Evolutionary conservation across 2,888 invertebrate species (phyloP).

Genomic region (Quadroppia sp.): DNA sequence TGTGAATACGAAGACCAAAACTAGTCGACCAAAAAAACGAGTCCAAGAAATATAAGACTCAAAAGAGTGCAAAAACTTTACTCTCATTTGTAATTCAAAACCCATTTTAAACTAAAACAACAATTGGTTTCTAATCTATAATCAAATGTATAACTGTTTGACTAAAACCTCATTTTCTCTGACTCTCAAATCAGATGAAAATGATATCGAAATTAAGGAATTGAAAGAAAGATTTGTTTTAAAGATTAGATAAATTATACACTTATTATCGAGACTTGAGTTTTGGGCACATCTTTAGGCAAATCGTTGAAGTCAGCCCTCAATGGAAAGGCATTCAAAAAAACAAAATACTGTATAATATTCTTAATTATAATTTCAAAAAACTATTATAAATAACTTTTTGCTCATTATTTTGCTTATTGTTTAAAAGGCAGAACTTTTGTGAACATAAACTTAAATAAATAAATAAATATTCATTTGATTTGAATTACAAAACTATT

Average conservation of each 20-base stretch:
- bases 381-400: not conserved
- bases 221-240: not conserved
- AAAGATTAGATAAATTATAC: not conserved
- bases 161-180: too few species aligned
- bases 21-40: too few species aligned
- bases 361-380: too few species aligned
- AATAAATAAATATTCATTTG: not conserved
- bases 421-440: not conserved
- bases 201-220: not conserved
- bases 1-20: too few species aligned
- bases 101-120: not conserved
- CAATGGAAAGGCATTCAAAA: not conserved
- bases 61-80: too few species aligned
- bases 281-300: not conserved
- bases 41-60: too few species aligned
- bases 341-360: too few species aligned
- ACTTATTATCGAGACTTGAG: not conserved
- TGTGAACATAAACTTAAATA: not conserved
- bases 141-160: not conserved
- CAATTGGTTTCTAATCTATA: not conserved
- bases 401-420: not conserved
- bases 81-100: too few species aligned
- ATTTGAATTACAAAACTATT: not conserved
- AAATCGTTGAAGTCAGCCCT: not conserved
- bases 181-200: not conserved